Evolutionary conservation across 1,140 invertebrate species (phyloP).

Genomic region (Dufourea novaeangliae): DNA sequence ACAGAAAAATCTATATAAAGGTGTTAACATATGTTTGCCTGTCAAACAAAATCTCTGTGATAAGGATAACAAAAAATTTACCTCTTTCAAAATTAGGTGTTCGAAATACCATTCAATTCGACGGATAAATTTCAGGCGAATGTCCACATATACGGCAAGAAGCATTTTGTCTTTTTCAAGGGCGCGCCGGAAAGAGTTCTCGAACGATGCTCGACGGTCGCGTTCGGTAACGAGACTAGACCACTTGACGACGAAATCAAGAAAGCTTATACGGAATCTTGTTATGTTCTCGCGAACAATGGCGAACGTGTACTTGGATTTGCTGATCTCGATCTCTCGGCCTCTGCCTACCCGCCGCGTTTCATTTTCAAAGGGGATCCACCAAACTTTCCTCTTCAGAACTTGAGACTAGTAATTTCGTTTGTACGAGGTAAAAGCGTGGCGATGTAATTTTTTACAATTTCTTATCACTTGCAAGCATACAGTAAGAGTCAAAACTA

Average conservation of each 20-base stretch:
- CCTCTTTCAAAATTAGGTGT: slow-evolving; percentile 87
- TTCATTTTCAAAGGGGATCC: slow-evolving; percentile 94
- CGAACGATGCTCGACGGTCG: slow-evolving; percentile 96
- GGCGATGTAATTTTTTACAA: not conserved
- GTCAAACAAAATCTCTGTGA: not conserved
- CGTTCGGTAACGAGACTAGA: slow-evolving; percentile 97
- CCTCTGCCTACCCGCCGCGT: slow-evolving; percentile 93
- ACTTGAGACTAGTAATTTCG: slow-evolving; percentile 84
- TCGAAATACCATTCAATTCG: slow-evolving; percentile 99
- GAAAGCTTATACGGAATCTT: slow-evolving; percentile 95
- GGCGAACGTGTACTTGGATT: slow-evolving; percentile 98
- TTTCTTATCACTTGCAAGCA: too few species aligned
- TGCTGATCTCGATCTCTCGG: slow-evolving; percentile 94
- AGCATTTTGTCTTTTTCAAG: slow-evolving; percentile 98
- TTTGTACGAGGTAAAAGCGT: not conserved
- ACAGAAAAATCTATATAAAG: slow-evolving; percentile 91
- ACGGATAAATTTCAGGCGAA: slow-evolving; percentile 99
- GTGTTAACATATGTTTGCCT: slow-evolving; percentile 70
- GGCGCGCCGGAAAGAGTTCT: slow-evolving; percentile 99
- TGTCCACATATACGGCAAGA: slow-evolving; percentile 95
- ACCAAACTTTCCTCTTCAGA: slow-evolving; percentile 87
- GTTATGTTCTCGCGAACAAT: slow-evolving; percentile 90
- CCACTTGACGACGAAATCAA: slow-evolving; percentile 97
- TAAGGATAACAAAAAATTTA: not conserved
- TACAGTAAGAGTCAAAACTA: too few species aligned